Evolutionary conservation across 1,140 invertebrate genomes (phyloP), one percentile per base, ranked within the genome.

Genomic region (Zaprionus ornatus): DNA sequence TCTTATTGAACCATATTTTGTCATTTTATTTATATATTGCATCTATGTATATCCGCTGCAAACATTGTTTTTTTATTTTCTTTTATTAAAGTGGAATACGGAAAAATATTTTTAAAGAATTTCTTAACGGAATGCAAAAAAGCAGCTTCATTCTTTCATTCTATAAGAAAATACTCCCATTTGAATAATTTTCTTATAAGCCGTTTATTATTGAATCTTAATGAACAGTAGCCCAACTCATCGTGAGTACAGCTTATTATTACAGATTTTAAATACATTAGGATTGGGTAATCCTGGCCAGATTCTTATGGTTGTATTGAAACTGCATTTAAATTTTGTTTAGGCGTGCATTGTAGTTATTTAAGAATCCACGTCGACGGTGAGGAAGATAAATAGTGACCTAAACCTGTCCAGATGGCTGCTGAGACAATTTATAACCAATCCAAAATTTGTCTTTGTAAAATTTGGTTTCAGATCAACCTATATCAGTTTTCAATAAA

Each of bases 401-500:
- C 17, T 12, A 9, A 68, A 68, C 65, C 42, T 27, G 0, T 15
- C 21, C 27, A 62, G 71, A 27, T 45, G 21, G 45, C 4, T 12
- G 3, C 7, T 0, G 3, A 4, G 9, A 10, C n/a, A 55, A 45
- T n/a, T 12, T 27, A 17, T 27, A 17, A 4, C 40, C 21, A n/a
- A 25, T 13, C 5, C 10, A 37, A 2, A n/a, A 7, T 7, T 23
- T 48, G 9, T 52, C 27, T 13, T 45, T 40, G 10, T 7, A 52
- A 60, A n/a, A 25, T 21, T 7, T 23, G n/a, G 17, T 35, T 29
- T 17, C 12, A 10, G 19, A 10, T 10, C 6, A 12, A 13, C 4
- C 9, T 29, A 29, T 2, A 25, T 15, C 15, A 59, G 35, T 4
- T 48, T 32, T 12, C 0, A 45, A n/a, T 45, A 17, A 3, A 45